phyloP scores from a whole-genome alignment of 2,888 invertebrate species.

The Stramonita haemastoma region DNA sequence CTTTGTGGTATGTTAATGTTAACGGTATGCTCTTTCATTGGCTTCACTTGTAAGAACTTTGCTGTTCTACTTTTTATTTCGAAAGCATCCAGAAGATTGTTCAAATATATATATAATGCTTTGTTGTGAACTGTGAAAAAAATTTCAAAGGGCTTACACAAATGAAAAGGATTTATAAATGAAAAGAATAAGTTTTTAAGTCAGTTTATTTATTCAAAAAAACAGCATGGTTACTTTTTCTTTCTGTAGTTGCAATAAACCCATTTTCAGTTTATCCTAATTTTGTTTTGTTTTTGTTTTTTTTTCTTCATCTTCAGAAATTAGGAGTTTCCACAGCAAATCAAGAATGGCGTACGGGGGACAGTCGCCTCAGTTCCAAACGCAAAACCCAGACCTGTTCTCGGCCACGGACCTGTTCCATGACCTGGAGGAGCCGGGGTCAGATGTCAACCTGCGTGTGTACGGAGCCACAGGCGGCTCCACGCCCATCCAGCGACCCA shows the following conservation, averaged over 20 bases:
- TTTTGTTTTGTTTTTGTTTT: background rate
- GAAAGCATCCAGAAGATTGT: too few species aligned
- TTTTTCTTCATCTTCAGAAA: background rate
- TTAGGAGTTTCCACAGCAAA: background rate
- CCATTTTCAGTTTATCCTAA: background rate
- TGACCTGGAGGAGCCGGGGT: background rate
- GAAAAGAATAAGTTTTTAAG: background rate
- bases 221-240: background rate
- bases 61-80: too few species aligned
- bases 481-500: slow-evolving; percentile 32
- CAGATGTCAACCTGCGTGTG: slow-evolving; percentile 4
- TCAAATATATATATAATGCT: too few species aligned
- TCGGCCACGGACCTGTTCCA: background rate
- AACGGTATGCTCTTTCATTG: too few species aligned
- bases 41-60: too few species aligned
- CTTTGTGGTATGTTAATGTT: too few species aligned
- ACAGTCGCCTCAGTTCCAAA: slow-evolving; percentile 21
- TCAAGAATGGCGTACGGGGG: slow-evolving; percentile 35
- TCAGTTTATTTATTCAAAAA: too few species aligned
- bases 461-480: slow-evolving; percentile 40
- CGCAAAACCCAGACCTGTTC: slow-evolving; percentile 34
- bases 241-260: background rate
- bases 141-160: background rate
- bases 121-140: too few species aligned
- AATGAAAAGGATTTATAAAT: background rate